Evolutionary conservation across 2,797 vertebrate genomes (phyloP).

Genomic region (Hydrocynus forskahlii): DNA sequence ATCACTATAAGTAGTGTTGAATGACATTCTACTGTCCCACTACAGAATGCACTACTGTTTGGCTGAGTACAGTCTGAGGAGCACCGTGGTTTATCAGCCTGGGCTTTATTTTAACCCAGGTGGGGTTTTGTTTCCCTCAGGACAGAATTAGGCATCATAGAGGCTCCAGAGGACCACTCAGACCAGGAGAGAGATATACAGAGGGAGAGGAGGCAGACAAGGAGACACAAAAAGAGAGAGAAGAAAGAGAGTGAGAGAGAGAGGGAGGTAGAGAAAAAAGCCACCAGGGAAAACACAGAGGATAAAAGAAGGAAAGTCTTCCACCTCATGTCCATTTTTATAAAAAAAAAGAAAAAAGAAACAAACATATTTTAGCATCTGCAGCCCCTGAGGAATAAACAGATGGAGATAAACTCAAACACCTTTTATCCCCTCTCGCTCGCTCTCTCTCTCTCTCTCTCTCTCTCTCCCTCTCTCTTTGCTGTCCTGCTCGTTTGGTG

Average conservation of each 20-base stretch:
- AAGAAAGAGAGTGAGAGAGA: no score
- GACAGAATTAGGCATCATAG: not conserved
- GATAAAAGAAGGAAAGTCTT: not conserved
- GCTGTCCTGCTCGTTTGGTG: conserved; percentile 14
- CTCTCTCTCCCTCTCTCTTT: conserved; percentile 17
- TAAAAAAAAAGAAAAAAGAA: not conserved
- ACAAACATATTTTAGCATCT: not conserved
- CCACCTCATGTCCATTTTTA: no score
- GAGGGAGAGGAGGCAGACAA: no score
- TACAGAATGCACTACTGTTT: not conserved
- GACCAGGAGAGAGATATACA: not conserved
- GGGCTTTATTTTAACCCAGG: not conserved
- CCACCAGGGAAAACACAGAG: not conserved
- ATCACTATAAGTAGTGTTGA: not conserved
- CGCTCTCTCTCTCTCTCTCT: not conserved
- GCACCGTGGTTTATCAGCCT: not conserved
- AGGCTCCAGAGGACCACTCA: not conserved
- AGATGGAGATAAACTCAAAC: not conserved
- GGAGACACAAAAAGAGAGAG: no score
- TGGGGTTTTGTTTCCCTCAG: not conserved
- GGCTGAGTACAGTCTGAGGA: not conserved
- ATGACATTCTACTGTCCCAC: not conserved
- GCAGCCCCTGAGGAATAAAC: not conserved
- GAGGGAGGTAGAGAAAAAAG: not conserved
- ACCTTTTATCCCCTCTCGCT: no score